Evolutionary conservation across 2,797 vertebrate genomes (phyloP).

Genomic region (Stomatorhinus walkeri): DNA sequence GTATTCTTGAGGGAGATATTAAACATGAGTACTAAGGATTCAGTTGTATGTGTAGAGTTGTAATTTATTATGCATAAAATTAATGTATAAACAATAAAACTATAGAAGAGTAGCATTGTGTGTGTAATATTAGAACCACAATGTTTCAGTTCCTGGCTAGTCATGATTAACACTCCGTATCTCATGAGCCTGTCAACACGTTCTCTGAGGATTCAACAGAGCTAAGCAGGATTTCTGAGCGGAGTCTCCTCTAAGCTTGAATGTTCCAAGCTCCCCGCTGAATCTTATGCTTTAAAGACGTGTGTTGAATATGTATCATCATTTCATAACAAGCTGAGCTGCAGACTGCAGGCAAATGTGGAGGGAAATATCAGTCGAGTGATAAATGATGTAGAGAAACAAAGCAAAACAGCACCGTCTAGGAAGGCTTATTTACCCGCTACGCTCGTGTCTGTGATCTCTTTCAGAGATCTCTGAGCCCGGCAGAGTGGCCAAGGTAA

Average conservation of each 20-base stretch:
- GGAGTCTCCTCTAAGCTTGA: not conserved
- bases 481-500: not conserved
- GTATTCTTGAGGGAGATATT: not conserved
- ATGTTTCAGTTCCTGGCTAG: constrained; percentile 7
- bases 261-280: not conserved
- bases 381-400: not conserved
- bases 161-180: not conserved
- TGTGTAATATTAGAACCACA: not conserved
- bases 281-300: constrained; percentile 1
- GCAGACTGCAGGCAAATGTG: not conserved
- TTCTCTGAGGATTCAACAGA: not conserved
- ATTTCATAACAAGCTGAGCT: not conserved
- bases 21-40: not conserved
- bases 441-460: not conserved
- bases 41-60: not conserved
- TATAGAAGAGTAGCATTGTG: not conserved
- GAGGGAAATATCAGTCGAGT: not conserved
- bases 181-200: constrained; percentile 5
- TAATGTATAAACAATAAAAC: not conserved
- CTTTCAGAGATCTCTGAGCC: not conserved
- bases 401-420: not conserved
- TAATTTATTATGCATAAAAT: not conserved
- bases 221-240: constrained; percentile 16
- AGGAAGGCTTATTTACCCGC: not conserved
- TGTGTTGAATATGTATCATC: not conserved